A percentile compares a stretch with the other conserved stretches of the same genome.
Evolutionary conservation across 92 coral and sea anemone genomes (phyloP).

Genomic region (Metridium senile): DNA sequence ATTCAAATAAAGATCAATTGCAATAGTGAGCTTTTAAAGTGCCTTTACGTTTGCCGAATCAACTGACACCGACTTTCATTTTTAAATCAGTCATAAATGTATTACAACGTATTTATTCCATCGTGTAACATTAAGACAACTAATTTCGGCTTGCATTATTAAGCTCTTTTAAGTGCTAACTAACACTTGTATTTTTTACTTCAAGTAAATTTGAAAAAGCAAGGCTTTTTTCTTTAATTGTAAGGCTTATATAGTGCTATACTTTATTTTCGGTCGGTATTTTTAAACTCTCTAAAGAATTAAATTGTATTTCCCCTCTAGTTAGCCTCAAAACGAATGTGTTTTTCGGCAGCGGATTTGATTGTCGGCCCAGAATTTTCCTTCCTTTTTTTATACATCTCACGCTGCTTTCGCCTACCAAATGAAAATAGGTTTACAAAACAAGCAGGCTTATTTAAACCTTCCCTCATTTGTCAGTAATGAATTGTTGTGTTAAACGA

Average conservation of each 20-base stretch:
- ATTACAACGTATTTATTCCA: background rate
- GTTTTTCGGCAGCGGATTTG: background rate
- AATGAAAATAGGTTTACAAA: constrained; percentile 2
- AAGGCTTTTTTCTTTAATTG: too few relatives aligned
- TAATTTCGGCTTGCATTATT: too few relatives aligned
- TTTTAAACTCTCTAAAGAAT: too few relatives aligned
- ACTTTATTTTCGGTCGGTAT: too few relatives aligned
- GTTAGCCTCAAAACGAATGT: background rate
- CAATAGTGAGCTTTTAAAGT: background rate
- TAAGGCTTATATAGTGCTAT: too few relatives aligned
- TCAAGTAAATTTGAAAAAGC: too few relatives aligned
- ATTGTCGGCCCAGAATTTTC: background rate
- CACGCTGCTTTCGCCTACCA: background rate
- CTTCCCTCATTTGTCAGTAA: constrained; percentile 1
- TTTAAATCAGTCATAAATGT: background rate
- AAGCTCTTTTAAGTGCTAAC: too few relatives aligned
- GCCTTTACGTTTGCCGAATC: background rate
- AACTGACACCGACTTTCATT: background rate
- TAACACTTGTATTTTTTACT: too few relatives aligned
- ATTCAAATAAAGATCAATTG: constrained; percentile 1
- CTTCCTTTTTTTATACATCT: background rate
- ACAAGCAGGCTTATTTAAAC: background rate
- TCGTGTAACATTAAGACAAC: too few relatives aligned
- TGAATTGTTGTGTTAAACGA: background rate
- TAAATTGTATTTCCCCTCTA: background rate